A percentile compares a stretch with the other conserved stretches of the same genome.
Evolutionary conservation across 2,113 vertebrate genomes (phyloP).

Genomic region (Lethenteron reissneri): DNA sequence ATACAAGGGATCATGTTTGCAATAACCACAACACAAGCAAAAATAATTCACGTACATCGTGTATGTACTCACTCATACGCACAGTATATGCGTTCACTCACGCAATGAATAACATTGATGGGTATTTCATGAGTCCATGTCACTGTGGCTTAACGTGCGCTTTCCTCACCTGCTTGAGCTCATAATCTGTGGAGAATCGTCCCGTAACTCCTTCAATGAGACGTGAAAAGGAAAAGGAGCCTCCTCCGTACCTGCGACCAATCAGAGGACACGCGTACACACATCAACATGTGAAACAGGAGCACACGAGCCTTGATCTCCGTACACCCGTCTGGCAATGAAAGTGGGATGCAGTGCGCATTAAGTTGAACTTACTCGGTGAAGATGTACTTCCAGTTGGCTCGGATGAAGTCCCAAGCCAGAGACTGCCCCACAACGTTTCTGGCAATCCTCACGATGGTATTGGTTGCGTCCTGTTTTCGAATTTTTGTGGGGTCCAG

Average conservation of each 20-base stretch:
- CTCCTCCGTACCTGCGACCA: conserved; percentile 38
- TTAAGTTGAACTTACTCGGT: neutral
- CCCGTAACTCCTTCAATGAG: conserved; percentile 29
- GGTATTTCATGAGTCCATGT: no score
- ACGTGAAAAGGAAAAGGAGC: conserved; percentile 53
- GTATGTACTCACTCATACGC: no score
- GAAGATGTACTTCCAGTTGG: neutral
- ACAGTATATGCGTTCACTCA: no score
- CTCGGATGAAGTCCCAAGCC: neutral
- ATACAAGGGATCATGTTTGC: no score
- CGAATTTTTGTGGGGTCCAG: neutral
- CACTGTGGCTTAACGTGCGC: no score
- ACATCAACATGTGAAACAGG: neutral
- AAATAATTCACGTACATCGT: no score
- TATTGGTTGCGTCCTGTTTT: neutral
- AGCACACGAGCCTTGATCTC: neutral
- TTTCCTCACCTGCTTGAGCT: conserved; percentile 44
- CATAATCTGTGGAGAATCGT: conserved; percentile 35
- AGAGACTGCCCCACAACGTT: conserved; percentile 5
- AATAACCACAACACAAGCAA: no score
- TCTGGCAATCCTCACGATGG: neutral
- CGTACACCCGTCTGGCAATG: neutral
- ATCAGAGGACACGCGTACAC: conserved; percentile 7
- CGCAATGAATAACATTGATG: no score
- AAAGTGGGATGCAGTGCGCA: neutral